phyloP scores from a whole-genome alignment of 2,888 invertebrate genomes.

The Malthinus seriepunctatus region DNA sequence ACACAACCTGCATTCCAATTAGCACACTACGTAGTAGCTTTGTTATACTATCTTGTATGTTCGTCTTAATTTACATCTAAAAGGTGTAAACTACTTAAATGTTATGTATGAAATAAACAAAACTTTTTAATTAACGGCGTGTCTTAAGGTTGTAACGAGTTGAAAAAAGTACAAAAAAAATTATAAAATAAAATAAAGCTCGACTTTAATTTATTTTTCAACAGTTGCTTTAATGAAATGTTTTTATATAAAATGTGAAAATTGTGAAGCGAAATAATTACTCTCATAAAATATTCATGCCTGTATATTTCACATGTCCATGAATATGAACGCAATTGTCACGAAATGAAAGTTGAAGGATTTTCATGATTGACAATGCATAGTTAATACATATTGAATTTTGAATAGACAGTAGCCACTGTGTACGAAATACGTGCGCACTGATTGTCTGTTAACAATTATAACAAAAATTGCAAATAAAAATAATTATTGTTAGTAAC shows the following conservation, averaged over 20 bases:
- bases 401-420: constrained; percentile 16
- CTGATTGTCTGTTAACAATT: neutral
- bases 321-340: constrained; percentile 30
- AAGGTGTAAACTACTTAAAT: constrained; percentile 23
- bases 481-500: neutral
- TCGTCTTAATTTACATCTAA: constrained; percentile 25
- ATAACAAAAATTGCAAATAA: neutral
- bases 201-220: constrained; percentile 8
- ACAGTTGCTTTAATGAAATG: constrained; percentile 22
- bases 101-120: constrained; percentile 19
- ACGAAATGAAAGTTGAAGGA: constrained; percentile 29
- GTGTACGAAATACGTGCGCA: neutral
- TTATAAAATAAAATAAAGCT: neutral
- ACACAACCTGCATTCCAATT: constrained; percentile 29
- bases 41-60: constrained; percentile 25
- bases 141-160: neutral
- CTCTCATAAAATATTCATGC: constrained; percentile 31
- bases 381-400: constrained; percentile 29
- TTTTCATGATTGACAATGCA: constrained; percentile 30
- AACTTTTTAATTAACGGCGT: constrained; percentile 23
- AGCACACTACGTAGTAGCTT: constrained; percentile 25
- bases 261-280: constrained; percentile 31
- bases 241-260: constrained; percentile 26
- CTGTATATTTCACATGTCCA: constrained; percentile 28
- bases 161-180: neutral